These are phyloP conservation scores for Octodon degus DNA, from an alignment of 2,113 vertebrate species.

Conservation along the genomic window DNA sequence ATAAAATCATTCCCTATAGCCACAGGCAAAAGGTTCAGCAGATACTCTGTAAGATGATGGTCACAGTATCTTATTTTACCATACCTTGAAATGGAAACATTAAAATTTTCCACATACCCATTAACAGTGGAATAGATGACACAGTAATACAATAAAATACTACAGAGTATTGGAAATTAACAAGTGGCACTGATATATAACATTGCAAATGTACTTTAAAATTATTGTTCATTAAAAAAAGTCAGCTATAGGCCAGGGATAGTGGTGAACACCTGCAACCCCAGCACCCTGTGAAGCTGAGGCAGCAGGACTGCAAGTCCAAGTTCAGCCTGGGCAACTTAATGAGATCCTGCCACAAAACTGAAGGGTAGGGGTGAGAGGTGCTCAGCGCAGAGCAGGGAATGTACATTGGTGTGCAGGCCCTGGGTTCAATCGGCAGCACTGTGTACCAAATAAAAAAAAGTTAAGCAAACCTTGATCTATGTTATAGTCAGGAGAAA, in stretches of 20 bases:
- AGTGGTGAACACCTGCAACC: background rate
- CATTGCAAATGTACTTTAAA: background rate
- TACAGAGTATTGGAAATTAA: constrained; percentile 11
- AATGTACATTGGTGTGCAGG: background rate
- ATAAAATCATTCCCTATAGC: constrained; percentile 35
- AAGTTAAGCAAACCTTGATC: background rate
- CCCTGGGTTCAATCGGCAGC: background rate
- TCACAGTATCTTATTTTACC: constrained; percentile 8
- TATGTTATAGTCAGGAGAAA: background rate
- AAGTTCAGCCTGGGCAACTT: background rate
- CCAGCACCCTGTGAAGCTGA: background rate
- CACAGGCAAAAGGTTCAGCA: constrained; percentile 31
- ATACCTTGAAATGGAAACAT: background rate
- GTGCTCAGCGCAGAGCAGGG: background rate
- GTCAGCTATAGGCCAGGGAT: background rate
- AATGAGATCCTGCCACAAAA: background rate
- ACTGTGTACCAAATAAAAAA: background rate
- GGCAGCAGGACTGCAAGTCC: background rate
- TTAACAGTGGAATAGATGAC: background rate
- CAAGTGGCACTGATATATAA: background rate
- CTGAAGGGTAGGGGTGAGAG: background rate
- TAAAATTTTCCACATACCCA: background rate
- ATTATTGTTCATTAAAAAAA: constrained; percentile 29
- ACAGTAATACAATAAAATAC: constrained; percentile 14
- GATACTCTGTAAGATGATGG: background rate